Conservation (phyloP, 2,888 invertebrate genomes). For the Ditylenchus weischeri region DNA sequence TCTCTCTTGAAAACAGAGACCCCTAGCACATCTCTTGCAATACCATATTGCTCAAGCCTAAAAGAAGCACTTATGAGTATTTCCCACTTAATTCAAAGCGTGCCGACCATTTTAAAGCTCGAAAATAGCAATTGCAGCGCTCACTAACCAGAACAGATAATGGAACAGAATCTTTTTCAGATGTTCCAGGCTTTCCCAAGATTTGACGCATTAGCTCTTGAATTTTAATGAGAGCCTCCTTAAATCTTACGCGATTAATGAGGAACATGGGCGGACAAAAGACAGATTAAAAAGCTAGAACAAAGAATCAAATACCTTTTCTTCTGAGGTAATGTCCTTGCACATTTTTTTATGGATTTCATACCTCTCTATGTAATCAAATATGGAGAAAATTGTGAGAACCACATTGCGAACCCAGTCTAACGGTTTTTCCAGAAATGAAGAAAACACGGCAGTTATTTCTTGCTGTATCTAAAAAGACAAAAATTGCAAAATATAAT, state of each 20-base stretch:
- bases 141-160: conserved; percentile 17
- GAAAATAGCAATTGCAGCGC: conserved; percentile 16
- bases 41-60: conserved; percentile 18
- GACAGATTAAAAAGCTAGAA: too few relatives aligned
- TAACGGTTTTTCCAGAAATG: background rate
- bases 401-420: conserved; percentile 1
- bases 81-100: too few relatives aligned
- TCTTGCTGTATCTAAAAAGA: background rate
- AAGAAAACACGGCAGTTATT: background rate
- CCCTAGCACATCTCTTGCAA: background rate
- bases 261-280: too few relatives aligned
- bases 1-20: conserved; percentile 9
- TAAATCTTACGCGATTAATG: background rate
- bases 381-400: background rate
- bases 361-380: conserved; percentile 1
- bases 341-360: background rate
- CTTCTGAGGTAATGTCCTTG: too few relatives aligned
- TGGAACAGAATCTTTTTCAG: conserved; percentile 3
- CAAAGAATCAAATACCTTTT: too few relatives aligned
- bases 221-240: conserved; percentile 1
- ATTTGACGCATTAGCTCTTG: background rate
- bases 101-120: conserved; percentile 12
- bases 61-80: background rate
- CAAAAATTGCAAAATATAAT: background rate
- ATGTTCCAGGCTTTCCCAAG: background rate